phyloP scores from a whole-genome alignment of 1,140 invertebrate genomes.

The Teleopsis dalmanni region DNA sequence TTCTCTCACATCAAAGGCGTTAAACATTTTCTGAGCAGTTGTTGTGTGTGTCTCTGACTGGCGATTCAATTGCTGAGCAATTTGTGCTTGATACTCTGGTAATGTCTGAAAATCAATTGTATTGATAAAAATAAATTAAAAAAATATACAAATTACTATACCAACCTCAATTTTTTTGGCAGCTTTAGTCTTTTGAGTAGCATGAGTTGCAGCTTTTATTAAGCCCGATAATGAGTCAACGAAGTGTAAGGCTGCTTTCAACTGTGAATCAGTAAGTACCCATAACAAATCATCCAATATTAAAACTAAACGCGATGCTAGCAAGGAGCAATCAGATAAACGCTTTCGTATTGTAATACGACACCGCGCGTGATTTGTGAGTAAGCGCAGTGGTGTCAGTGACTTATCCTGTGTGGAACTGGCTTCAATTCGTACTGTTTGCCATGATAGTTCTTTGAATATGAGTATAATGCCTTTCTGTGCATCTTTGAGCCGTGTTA shows the following conservation, averaged over 20 bases:
- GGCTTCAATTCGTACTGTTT: constrained; percentile 90
- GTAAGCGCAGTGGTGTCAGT: constrained; percentile 80
- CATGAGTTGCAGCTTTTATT: constrained; percentile 73
- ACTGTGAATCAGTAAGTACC: constrained; percentile 94
- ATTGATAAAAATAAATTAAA: not conserved
- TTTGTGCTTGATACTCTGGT: constrained; percentile 72
- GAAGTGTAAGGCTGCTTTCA: constrained; percentile 91
- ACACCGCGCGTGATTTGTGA: constrained; percentile 92
- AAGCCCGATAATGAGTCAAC: constrained; percentile 81
- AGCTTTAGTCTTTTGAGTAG: constrained; percentile 79
- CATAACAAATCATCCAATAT: constrained; percentile 96
- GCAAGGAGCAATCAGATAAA: constrained; percentile 73
- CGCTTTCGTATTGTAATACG: constrained; percentile 95
- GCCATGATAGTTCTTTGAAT: constrained; percentile 98
- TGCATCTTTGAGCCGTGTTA: constrained; percentile 85
- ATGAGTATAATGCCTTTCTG: constrained; percentile 82
- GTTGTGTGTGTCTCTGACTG: constrained; percentile 49
- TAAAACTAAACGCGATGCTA: constrained; percentile 85
- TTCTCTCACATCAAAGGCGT: constrained; percentile 87
- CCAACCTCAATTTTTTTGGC: constrained; percentile 77
- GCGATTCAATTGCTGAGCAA: constrained; percentile 54
- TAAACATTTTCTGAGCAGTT: constrained; percentile 64
- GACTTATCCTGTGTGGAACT: constrained; percentile 71
- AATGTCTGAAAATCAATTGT: constrained; percentile 56
- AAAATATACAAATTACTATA: not conserved